Conservation (phyloP, 2,113 vertebrate species). For the Thryonomys swinderianus region DNA sequence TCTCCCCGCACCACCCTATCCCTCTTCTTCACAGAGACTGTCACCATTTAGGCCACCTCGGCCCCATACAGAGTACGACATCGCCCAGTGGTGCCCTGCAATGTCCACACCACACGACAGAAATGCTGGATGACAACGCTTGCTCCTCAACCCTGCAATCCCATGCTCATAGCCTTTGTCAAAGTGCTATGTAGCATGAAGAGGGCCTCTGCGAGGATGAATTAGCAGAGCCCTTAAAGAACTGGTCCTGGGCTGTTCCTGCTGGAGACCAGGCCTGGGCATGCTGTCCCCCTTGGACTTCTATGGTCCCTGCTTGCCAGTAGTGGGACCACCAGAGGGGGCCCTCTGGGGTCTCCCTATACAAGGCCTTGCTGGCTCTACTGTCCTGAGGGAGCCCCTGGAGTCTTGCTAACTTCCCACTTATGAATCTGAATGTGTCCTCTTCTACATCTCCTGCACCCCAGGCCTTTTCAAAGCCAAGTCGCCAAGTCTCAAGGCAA, state of each 20-base stretch:
- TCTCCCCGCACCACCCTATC: fast-evolving
- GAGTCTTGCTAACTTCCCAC: not conserved
- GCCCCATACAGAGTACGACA: not conserved
- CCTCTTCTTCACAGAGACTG: no score
- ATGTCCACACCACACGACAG: fast-evolving
- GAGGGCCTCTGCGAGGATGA: not conserved
- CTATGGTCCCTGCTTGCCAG: not conserved
- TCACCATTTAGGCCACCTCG: not conserved
- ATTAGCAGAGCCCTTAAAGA: not conserved
- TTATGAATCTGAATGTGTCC: not conserved
- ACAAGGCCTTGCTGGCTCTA: not conserved
- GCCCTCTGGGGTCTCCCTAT: not conserved
- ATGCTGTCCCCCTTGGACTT: not conserved
- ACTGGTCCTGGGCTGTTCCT: not conserved
- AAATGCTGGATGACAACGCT: no score
- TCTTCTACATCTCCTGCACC: not conserved
- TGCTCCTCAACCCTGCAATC: fast-evolving
- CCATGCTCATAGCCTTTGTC: fast-evolving
- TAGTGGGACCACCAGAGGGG: not conserved
- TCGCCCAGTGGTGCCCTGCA: fast-evolving
- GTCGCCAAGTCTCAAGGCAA: not conserved
- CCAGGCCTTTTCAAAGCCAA: not conserved
- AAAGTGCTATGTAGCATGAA: not conserved
- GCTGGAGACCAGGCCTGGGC: not conserved
- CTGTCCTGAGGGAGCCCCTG: not conserved